A percentile compares a stretch with the other conserved stretches of the same genome.
These are phyloP conservation scores for Pasiphila rectangulata DNA, from an alignment of 2,888 invertebrate species.

Conservation along the genomic window DNA sequence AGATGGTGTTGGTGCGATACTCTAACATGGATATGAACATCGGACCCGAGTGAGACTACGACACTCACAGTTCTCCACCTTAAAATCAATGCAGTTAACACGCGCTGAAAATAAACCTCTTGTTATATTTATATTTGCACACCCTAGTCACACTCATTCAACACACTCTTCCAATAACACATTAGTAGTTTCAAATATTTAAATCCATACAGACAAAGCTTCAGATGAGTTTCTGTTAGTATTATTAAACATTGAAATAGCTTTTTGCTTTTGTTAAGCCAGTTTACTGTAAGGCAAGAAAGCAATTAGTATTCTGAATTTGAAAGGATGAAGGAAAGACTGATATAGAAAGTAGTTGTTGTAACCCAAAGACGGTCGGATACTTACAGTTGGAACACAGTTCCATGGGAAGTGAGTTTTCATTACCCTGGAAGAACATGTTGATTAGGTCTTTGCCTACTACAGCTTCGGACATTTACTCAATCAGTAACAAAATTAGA, in stretches of 20 bases:
- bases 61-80: slow-evolving; percentile 82
- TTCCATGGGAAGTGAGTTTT: slow-evolving; percentile 97
- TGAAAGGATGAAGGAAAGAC: slow-evolving; percentile 39
- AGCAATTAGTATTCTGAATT: slow-evolving; percentile 49
- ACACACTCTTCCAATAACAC: slow-evolving; percentile 15
- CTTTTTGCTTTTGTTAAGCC: slow-evolving; percentile 37
- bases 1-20: slow-evolving; percentile 67
- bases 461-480: not conserved
- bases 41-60: slow-evolving; percentile 72
- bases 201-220: slow-evolving; percentile 29
- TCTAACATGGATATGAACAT: slow-evolving; percentile 75
- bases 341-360: slow-evolving; percentile 23
- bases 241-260: slow-evolving; percentile 33
- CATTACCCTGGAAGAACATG: slow-evolving; percentile 89
- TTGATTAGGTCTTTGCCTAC: not conserved
- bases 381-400: slow-evolving; percentile 97
- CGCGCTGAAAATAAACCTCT: slow-evolving; percentile 81
- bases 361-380: slow-evolving; percentile 24
- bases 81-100: slow-evolving; percentile 82
- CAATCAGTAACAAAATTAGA: not conserved
- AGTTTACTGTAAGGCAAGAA: slow-evolving; percentile 53
- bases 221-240: slow-evolving; percentile 24
- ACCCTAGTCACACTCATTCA: slow-evolving; percentile 43
- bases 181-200: slow-evolving; percentile 12
- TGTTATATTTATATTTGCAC: slow-evolving; percentile 69